Evolutionary conservation across 2,113 vertebrate genomes (phyloP).

Genomic region (Prionailurus bengalensis): DNA sequence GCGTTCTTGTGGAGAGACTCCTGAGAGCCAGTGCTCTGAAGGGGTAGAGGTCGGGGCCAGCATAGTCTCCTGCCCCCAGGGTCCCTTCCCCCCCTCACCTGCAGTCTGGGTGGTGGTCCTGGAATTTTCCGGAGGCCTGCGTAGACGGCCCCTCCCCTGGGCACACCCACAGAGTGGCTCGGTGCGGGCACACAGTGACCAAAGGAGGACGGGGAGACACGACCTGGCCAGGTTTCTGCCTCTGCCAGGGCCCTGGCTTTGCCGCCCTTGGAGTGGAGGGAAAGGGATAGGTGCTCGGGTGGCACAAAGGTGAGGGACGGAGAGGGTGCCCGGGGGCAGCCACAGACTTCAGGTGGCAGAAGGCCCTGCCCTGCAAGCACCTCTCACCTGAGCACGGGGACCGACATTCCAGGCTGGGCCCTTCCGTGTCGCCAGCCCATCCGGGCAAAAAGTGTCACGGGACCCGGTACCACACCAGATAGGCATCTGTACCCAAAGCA

Average conservation of each 20-base stretch:
- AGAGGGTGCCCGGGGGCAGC: background rate
- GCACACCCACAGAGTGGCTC: background rate
- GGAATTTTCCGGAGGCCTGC: background rate
- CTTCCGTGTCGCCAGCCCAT: background rate
- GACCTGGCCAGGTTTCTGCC: background rate
- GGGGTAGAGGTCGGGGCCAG: background rate
- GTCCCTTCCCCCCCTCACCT: no score
- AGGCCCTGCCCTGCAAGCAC: background rate
- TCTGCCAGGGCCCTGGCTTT: background rate
- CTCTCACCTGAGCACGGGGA: background rate
- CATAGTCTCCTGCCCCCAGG: background rate
- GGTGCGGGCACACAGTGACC: rapidly evolving
- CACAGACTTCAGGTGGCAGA: background rate
- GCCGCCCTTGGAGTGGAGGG: background rate
- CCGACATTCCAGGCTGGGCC: background rate
- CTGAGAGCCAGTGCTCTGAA: background rate
- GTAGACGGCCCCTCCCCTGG: background rate
- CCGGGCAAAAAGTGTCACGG: no score
- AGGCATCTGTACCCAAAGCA: background rate
- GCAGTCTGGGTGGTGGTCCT: background rate
- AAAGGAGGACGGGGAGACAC: background rate
- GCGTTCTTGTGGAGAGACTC: background rate
- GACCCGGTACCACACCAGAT: background rate
- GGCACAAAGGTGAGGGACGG: background rate
- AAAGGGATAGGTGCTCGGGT: background rate